These are phyloP conservation scores for Pterostichus madidus DNA, from an alignment of 2,888 invertebrate genomes.

Conservation along the genomic window DNA sequence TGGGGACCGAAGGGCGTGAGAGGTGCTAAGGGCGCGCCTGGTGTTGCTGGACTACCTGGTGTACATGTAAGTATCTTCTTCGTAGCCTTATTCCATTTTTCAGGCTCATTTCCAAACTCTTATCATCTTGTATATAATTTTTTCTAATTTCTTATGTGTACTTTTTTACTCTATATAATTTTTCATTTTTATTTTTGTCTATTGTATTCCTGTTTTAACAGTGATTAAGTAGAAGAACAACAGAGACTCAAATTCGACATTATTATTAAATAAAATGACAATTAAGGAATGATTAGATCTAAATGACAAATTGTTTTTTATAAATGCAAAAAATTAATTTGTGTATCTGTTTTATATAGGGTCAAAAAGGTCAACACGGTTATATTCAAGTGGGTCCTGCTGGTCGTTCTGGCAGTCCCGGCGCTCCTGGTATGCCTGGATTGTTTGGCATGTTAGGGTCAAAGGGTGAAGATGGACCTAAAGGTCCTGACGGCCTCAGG, in stretches of 20 bases:
- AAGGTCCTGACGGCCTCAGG: conserved; percentile 69
- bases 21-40: conserved; percentile 75
- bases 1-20: conserved; percentile 74
- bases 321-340: too few relatives aligned
- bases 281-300: too few relatives aligned
- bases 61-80: conserved; percentile 68
- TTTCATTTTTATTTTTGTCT: too few relatives aligned
- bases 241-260: too few relatives aligned
- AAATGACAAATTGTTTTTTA: too few relatives aligned
- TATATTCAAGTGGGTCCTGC: conserved; percentile 72
- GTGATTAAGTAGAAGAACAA: too few relatives aligned
- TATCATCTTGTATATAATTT: too few relatives aligned
- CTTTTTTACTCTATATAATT: too few relatives aligned
- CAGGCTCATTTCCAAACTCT: conserved; percentile 1
- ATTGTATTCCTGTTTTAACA: too few relatives aligned
- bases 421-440: conserved; percentile 75
- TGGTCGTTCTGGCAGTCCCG: conserved; percentile 71
- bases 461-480: conserved; percentile 71
- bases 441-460: conserved; percentile 74
- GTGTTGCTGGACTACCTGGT: conserved; percentile 70
- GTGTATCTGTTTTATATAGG: conserved; percentile 62
- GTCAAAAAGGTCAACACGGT: conserved; percentile 74
- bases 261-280: too few relatives aligned
- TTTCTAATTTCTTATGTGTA: too few relatives aligned
- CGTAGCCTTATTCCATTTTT: too few relatives aligned